These are phyloP conservation scores for Sitobion miscanthi DNA, from an alignment of 1,140 invertebrate genomes.

Conservation along the genomic window DNA sequence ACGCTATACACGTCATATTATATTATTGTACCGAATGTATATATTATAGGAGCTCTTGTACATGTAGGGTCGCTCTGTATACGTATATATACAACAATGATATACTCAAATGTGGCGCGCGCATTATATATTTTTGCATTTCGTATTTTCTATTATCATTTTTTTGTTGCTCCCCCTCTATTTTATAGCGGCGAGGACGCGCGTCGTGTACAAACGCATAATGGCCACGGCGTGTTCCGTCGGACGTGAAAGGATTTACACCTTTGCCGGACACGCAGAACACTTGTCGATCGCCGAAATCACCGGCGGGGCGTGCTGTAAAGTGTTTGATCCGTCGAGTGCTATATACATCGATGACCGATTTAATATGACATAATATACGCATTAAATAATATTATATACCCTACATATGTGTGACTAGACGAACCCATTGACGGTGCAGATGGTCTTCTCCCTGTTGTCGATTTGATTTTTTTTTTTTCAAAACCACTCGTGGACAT, in stretches of 20 bases:
- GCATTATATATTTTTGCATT: neutral
- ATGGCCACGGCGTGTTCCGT: neutral
- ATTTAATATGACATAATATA: neutral
- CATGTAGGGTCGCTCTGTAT: neutral
- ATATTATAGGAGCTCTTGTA: too few species aligned
- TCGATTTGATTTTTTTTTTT: too few species aligned
- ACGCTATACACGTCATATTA: neutral
- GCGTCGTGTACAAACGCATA: neutral
- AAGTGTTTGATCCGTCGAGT: neutral
- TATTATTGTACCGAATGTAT: neutral
- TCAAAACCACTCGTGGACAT: too few species aligned
- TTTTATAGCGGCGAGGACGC: neutral
- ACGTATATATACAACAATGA: neutral
- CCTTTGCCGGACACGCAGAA: conserved; percentile 18
- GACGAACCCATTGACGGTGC: neutral
- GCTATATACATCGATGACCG: neutral
- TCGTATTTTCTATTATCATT: neutral
- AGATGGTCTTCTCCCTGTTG: neutral
- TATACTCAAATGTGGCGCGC: neutral
- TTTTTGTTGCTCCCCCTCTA: neutral
- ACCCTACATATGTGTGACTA: neutral
- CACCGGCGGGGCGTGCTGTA: neutral
- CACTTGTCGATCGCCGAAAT: conserved; percentile 35
- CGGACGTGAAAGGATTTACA: conserved; percentile 50
- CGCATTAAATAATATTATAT: neutral